Conservation (phyloP, 2,113 vertebrate species). For the Nematolebias whitei region DNA sequence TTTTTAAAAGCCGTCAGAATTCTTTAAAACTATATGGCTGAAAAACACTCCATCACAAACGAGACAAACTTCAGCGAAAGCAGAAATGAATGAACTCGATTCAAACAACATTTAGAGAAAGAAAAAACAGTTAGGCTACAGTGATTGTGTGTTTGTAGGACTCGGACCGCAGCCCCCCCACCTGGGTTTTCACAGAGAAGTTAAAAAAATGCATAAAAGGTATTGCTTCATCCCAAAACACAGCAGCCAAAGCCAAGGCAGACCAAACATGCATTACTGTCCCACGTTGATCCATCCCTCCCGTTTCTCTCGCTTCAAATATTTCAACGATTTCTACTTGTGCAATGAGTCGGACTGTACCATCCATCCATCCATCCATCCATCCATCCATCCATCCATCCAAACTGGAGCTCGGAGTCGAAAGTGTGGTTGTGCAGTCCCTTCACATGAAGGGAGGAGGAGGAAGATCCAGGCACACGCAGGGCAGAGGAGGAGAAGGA, state of each 20-base stretch:
- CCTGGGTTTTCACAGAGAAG: slow-evolving; percentile 30
- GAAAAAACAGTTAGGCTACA: slow-evolving; percentile 30
- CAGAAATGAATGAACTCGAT: slow-evolving; percentile 45
- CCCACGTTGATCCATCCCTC: not conserved
- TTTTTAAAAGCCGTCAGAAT: slow-evolving; percentile 13
- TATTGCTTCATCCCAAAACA: slow-evolving; percentile 46
- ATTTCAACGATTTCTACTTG: not conserved
- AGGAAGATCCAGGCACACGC: slow-evolving; percentile 60
- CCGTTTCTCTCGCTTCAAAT: slow-evolving; percentile 13
- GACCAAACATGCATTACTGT: slow-evolving; percentile 45
- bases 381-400: slow-evolving; percentile 24
- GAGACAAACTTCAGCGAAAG: slow-evolving; percentile 37
- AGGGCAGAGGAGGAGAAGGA: slow-evolving; percentile 9
- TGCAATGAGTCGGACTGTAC: slow-evolving; percentile 15
- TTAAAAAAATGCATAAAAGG: slow-evolving; percentile 32
- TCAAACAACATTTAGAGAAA: slow-evolving; percentile 32
- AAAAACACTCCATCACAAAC: slow-evolving; percentile 50
- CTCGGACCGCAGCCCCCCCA: slow-evolving; percentile 54
- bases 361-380: slow-evolving; percentile 44
- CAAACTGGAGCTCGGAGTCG: not conserved
- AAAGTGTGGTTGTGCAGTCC: slow-evolving; percentile 51
- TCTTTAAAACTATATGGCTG: not conserved
- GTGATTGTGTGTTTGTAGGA: slow-evolving; percentile 23
- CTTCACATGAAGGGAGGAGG: slow-evolving; percentile 27
- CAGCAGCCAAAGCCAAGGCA: slow-evolving; percentile 28